Conservation (phyloP, 1,140 invertebrate species). For the Oncopeltus fasciatus region DNA sequence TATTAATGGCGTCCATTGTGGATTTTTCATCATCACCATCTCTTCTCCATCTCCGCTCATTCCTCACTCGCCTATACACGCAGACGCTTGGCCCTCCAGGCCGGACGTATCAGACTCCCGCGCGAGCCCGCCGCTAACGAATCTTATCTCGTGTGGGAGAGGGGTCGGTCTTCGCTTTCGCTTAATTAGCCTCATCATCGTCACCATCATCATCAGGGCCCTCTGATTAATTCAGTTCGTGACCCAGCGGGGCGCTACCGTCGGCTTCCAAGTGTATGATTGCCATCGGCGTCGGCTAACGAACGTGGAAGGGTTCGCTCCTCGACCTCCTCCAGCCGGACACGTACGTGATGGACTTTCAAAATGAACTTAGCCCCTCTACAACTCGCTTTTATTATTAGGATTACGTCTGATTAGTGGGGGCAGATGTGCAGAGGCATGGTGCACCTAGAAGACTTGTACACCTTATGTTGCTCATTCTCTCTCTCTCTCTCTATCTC, state of each 20-base stretch:
- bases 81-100: too few species aligned
- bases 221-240: constrained; percentile 3
- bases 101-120: too few species aligned
- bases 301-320: not conserved
- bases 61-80: too few species aligned
- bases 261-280: not conserved
- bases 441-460: too few species aligned
- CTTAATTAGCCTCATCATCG: constrained; percentile 6
- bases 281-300: not conserved
- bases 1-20: constrained; percentile 3
- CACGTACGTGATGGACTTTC: not conserved
- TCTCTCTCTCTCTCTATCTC: too few species aligned
- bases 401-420: too few species aligned
- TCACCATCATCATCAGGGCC: not conserved
- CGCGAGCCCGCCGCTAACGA: not conserved
- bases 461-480: too few species aligned
- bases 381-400: too few species aligned
- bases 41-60: not conserved
- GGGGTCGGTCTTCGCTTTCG: not conserved
- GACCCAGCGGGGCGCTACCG: not conserved
- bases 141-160: not conserved
- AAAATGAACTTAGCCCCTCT: not conserved
- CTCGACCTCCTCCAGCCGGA: too few species aligned
- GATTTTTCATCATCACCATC: not conserved
- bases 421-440: too few species aligned